Base-by-base conservation (phyloP, 1,140 invertebrate genomes). In the Saxidomus purpurata region DNA sequence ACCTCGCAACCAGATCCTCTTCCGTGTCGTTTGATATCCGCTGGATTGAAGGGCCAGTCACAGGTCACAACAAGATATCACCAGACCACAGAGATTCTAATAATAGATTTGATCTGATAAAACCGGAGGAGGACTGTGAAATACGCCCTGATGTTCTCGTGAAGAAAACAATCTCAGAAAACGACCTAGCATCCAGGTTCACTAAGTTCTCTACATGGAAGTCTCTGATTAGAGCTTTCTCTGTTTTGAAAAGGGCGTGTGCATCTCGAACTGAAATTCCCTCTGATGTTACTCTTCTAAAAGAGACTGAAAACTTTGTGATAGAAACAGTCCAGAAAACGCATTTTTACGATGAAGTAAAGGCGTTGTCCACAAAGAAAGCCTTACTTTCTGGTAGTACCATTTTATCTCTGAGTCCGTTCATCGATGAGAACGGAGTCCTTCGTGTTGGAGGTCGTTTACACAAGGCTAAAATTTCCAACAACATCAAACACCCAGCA, bases 401-500 rank as follows among this genome's bases (percentile, higher is more conserved):
- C 3, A 55, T 88, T 9, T 2, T 25, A 1, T 13, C 67, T 36
- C 25, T 92, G 0, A 52, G 40, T 1, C 89, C 89, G 6, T 59
- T 79, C 31, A 71, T 38, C 0, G 89, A 90, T 28, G 25, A 79
- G 4, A 22, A 89, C 31, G 90, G 82, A 11, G 11, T 91, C 0
- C 9, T 92, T 6, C 59, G 89, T 8, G 90, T 92, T 55, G 87
- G 90, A 22, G 92, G 92, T 13, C 25, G 92, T 13, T 28, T 89
- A 1, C 85, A 84, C 19, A 34, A 76, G 1, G 47, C 85, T 15
- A 49, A 85, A 6, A 36, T 88, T 3, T 22, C 38, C 31, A 47
- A n/a, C 8, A 3, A 28, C 0, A 59, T 88, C 59, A 92, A 55
- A 74, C 79, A 89, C 43, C 79, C 89, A 19, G 38, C 90, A 17